Conservation (phyloP, 2,888 invertebrate species). For the Cryptus viduatorius region DNA sequence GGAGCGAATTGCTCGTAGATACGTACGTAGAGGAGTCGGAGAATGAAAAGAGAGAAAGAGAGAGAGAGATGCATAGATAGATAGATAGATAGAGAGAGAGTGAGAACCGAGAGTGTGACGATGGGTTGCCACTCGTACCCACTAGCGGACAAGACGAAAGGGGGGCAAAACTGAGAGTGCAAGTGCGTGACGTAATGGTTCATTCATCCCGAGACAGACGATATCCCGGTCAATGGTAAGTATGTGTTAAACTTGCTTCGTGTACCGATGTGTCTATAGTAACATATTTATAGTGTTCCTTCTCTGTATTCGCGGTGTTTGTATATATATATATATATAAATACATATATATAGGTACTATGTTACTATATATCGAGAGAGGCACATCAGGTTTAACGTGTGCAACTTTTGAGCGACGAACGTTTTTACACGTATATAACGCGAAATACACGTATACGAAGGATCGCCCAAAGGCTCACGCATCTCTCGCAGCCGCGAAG, state of each 20-base stretch:
- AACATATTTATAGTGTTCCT: constrained; percentile 43
- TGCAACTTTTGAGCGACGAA: constrained; percentile 28
- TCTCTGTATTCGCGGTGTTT: constrained; percentile 36
- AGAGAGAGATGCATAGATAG: constrained; percentile 47
- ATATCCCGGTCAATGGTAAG: constrained; percentile 83
- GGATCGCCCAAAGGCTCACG: constrained; percentile 47
- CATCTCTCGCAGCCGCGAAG: constrained; percentile 54
- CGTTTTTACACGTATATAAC: constrained; percentile 53
- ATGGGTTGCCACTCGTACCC: constrained; percentile 57
- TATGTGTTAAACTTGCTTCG: constrained; percentile 72
- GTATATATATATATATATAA: constrained; percentile 46
- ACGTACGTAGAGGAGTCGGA: constrained; percentile 31
- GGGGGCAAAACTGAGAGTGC: constrained; percentile 79
- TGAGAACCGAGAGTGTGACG: constrained; percentile 46
- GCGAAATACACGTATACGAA: constrained; percentile 62
- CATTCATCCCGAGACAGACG: constrained; percentile 84
- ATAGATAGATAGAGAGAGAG: constrained; percentile 67
- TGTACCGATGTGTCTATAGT: constrained; percentile 27
- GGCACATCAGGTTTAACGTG: constrained; percentile 43
- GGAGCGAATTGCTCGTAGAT: constrained; percentile 54
- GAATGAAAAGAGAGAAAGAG: constrained; percentile 49
- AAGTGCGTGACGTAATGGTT: constrained; percentile 84
- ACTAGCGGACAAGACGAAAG: constrained; percentile 57
- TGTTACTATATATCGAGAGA: constrained; percentile 27
- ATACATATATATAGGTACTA: constrained; percentile 18